Evolutionary conservation across 2,797 vertebrate genomes (phyloP), one percentile per base, ranked within the genome.

Genomic region (Anableps anableps): DNA sequence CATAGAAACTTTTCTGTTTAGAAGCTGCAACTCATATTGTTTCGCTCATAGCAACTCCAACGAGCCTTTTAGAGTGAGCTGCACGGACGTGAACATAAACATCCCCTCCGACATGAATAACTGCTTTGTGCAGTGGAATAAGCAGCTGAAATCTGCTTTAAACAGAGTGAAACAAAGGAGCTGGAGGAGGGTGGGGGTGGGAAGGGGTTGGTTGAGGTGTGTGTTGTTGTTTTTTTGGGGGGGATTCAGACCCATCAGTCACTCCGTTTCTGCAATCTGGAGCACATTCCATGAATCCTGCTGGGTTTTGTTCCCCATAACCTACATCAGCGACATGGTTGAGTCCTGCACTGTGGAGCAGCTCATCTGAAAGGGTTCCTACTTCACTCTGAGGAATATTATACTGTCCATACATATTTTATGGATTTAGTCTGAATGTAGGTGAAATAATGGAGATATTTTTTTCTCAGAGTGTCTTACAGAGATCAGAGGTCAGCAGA

Each of bases 231-330:
- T 74, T 90, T 87, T 62, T 83, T 79, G 80, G 82, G 72, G 80
- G 82, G 72, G 85, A 90, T 88, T 86, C 85, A 74, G 82, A 85
- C 76, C 84, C 93, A 88, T 91, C 90, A 93, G 88, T 91, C 88
- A 84, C 73, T 10, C 76, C 0, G 71, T 84, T 91, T 90, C 85
- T 90, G 84, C 90, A 87, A 82, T 86, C 84, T 86, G 84, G 86
- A 90, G 86, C 91, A 93, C 93, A 95, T 95, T 95, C 94, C 94
- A 84, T 3, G 45, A 91, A 84, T 85, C 94, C 92, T 91, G 93
- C 94, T 94, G 94, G 73, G 93, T 83, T 93, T 94, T 93, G 92
- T 94, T 93, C 92, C 87, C 80, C 78, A 88, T 91, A 87, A 88
- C 77, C 82, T 88, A 73, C 85, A 87, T 81, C 83, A 62, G 74